These are phyloP conservation scores for Drosophila neutralis DNA, from an alignment of 2,888 invertebrate genomes.

Conservation along the genomic window DNA sequence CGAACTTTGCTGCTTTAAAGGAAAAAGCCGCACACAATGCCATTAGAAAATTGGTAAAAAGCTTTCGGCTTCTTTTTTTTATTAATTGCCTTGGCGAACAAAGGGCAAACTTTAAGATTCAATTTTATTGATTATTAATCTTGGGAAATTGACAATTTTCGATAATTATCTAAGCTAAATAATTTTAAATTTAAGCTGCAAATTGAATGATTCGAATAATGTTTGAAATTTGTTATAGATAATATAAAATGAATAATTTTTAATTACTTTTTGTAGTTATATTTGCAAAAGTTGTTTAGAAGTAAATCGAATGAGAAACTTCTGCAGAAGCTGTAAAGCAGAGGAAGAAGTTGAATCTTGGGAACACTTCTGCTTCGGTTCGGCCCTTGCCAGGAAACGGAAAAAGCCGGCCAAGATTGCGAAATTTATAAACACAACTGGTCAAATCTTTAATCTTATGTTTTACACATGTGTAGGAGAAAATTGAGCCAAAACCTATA, in stretches of 20 bases:
- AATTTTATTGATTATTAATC: constrained; percentile 1
- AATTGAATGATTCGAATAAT: background rate
- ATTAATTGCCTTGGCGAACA: constrained; percentile 28
- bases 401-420: no score
- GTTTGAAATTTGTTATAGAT: background rate
- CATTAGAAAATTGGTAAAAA: constrained; percentile 46
- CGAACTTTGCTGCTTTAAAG: constrained; percentile 42
- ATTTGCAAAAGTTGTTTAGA: background rate
- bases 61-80: constrained; percentile 40
- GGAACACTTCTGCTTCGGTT: no score
- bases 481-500: no score
- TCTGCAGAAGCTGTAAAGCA: no score
- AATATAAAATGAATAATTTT: background rate
- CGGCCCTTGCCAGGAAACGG: no score
- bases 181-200: background rate
- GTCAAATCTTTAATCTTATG: no score
- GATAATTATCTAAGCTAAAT: background rate
- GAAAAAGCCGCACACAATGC: constrained; percentile 35
- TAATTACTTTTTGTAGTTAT: background rate
- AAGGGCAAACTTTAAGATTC: background rate
- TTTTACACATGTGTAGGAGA: no score
- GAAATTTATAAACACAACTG: no score
- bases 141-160: background rate
- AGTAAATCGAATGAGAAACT: no score
- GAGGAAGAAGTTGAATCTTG: no score